Evolutionary conservation across 1,140 invertebrate species (phyloP), one percentile per base, ranked within the genome.

Genomic region (Cydia splendana): DNA sequence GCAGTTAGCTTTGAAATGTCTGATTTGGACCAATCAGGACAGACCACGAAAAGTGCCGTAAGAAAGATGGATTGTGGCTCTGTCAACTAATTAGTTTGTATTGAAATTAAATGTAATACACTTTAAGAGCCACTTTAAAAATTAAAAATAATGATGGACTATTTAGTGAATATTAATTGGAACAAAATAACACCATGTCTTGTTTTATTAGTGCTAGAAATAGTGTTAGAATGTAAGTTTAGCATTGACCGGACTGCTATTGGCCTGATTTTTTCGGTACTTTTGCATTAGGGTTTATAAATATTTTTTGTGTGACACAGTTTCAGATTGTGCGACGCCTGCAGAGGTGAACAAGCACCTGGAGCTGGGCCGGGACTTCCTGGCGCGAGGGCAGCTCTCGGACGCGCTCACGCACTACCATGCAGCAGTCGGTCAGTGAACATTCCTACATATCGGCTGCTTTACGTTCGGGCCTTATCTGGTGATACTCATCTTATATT

Each of bases 391-490:
- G 65, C 98, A 99, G 90, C 95, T 99, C 74, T 96, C 98, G 69
- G 99, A 99, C 95, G 99, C 99, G 0, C 92, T 99, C 34, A 97
- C 97, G 69, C 98, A 99, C 89, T 99, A 99, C 94, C 99, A 99
- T 95, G 97, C 98, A 76, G 99, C 99, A 82, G 97, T 99, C 86
- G 98, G 98, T 99, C 93, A 95, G 96, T 89, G 38, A 18, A 67
- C 34, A 45, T 10, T 71, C 67, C 67, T 12, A n/a, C n/a, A 71
- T 71, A 20, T 24, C 20, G 24, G 20, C 57, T 24, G 20, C 20
- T 24, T 24, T 62, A 24, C 57, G 12, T 7, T 62, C n/a, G 15
- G 53, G 2, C 53, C 53, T 6, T 18, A 57, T 24, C 10, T 24
- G 20, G 15, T 3, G 57, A 24, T 62, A 10, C 9, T 62, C 38